These are phyloP conservation scores for Struthio camelus DNA, from an alignment of 2,113 vertebrate species.

Conservation along the genomic window DNA sequence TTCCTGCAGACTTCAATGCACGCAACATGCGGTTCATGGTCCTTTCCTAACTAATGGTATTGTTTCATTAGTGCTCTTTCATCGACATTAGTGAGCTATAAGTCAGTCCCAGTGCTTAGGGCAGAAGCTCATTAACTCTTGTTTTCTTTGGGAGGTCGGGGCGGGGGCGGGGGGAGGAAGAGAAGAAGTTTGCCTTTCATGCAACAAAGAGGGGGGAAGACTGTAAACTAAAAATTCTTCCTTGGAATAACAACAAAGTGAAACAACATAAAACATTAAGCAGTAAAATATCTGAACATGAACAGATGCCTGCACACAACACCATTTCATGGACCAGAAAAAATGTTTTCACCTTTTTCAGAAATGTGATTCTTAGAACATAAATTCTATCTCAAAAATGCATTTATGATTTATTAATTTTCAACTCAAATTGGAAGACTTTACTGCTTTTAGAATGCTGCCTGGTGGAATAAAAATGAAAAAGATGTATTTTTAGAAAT, in stretches of 20 bases:
- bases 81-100: neutral
- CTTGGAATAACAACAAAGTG: neutral
- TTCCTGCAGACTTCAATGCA: neutral
- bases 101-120: neutral
- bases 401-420: neutral
- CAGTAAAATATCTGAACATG: neutral
- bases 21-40: fast-evolving
- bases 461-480: neutral
- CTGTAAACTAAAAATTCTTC: neutral
- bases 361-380: slow-evolving; percentile 1
- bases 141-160: neutral
- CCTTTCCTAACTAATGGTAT: neutral
- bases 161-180: neutral
- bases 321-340: neutral
- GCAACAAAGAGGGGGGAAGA: neutral
- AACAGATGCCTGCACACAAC: neutral
- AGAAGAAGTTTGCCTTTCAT: neutral
- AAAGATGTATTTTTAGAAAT: neutral
- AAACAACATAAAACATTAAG: neutral
- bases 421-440: neutral
- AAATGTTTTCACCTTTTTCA: neutral
- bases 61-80: neutral
- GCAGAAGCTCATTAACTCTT: neutral
- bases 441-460: neutral
- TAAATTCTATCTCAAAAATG: neutral